phyloP scores from a whole-genome alignment of 1,140 invertebrate species.

The Ceratoteleas bidentatus region DNA sequence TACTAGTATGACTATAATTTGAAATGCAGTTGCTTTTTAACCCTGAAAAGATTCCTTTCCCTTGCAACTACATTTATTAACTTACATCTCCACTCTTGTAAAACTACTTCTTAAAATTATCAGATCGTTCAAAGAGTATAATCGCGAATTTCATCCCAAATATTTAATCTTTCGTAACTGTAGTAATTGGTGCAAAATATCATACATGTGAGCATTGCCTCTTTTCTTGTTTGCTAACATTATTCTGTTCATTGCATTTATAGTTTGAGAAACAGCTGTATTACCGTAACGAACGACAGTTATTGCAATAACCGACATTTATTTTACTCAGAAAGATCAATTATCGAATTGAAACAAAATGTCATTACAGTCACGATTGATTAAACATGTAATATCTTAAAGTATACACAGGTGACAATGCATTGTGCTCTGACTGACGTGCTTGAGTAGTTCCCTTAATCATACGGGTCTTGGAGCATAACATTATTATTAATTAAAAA shows the following conservation, averaged over 20 bases:
- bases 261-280: no score
- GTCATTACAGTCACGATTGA: conserved; percentile 38
- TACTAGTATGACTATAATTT: no score
- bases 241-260: no score
- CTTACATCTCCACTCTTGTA: no score
- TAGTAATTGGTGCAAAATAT: not conserved
- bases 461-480: conserved; percentile 42
- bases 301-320: not conserved
- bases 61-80: no score
- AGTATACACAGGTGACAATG: conserved; percentile 64
- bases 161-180: conserved; percentile 15
- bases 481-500: conserved; percentile 47
- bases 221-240: no score
- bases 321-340: not conserved
- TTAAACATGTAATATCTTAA: conserved; percentile 35
- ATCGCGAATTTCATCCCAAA: not conserved
- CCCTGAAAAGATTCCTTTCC: no score
- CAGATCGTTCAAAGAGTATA: no score
- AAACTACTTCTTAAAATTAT: no score
- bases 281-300: no score
- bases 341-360: conserved; percentile 3
- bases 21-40: no score
- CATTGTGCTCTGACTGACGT: conserved; percentile 71
- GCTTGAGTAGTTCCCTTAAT: conserved; percentile 57
- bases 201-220: no score